Evolutionary conservation across 2,113 vertebrate genomes (phyloP).

Genomic region (Salvelinus namaycush): DNA sequence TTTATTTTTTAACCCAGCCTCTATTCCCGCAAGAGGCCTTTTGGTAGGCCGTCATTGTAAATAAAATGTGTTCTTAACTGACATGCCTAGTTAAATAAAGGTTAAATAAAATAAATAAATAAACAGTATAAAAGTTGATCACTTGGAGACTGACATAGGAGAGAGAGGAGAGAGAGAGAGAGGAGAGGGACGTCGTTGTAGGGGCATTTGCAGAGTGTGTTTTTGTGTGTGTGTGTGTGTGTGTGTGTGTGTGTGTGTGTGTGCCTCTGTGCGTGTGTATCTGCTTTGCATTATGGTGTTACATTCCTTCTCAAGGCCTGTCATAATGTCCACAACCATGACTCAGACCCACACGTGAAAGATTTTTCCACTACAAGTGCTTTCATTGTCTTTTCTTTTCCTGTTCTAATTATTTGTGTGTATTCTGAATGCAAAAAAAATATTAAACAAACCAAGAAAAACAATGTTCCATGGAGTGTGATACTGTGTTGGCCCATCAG

Average conservation of each 20-base stretch:
- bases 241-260: too few relatives aligned
- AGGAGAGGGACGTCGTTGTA: constrained; percentile 6
- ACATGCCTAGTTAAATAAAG: too few relatives aligned
- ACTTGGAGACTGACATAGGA: neutral
- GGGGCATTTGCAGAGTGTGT: neutral
- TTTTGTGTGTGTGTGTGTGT: too few relatives aligned
- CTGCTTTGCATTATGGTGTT: constrained; percentile 34
- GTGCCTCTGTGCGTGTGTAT: neutral
- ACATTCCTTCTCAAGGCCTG: constrained; percentile 12
- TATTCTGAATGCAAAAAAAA: neutral
- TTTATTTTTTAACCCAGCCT: too few relatives aligned
- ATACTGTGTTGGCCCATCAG: neutral
- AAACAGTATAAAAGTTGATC: neutral
- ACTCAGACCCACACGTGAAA: constrained; percentile 36
- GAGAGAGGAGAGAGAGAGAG: neutral
- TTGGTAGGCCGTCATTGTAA: too few relatives aligned
- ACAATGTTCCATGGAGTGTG: neutral
- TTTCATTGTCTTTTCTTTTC: constrained; percentile 58
- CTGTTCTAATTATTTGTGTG: constrained; percentile 31
- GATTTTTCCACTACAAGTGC: constrained; percentile 31
- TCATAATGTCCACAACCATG: constrained; percentile 47
- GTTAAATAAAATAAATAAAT: neutral
- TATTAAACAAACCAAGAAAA: too few relatives aligned
- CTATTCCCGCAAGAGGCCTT: too few relatives aligned
- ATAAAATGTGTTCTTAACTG: too few relatives aligned